Conservation (phyloP, 2,888 invertebrate genomes). For the Stenotaenia linearis region DNA sequence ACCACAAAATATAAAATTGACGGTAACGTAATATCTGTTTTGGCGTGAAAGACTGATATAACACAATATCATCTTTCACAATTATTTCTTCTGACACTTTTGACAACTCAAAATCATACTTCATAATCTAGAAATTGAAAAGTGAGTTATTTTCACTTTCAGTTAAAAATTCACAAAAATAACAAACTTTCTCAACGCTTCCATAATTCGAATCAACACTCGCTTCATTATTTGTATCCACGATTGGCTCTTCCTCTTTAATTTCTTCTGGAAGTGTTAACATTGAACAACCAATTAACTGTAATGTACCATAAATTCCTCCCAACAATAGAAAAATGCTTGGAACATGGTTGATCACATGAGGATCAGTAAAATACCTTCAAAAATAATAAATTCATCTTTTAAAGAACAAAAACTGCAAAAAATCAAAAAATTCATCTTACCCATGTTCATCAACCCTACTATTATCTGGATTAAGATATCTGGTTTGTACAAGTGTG, state of each 20-base stretch:
- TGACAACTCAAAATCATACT: neutral
- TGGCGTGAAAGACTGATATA: slow-evolving; percentile 36
- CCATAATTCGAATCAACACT: neutral
- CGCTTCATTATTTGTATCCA: neutral
- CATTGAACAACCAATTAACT: slow-evolving; percentile 42
- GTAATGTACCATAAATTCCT: slow-evolving; percentile 42
- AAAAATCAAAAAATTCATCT: neutral
- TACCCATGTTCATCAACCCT: slow-evolving; percentile 33
- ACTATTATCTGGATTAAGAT: slow-evolving; percentile 46
- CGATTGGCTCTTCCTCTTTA: neutral
- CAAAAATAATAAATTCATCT: neutral
- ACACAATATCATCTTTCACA: neutral
- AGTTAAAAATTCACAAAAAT: neutral
- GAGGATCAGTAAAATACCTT: slow-evolving; percentile 42
- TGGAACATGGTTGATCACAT: slow-evolving; percentile 43
- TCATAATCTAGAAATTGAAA: neutral
- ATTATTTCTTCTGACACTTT: no score
- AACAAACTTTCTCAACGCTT: neutral
- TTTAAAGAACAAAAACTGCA: neutral
- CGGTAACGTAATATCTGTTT: slow-evolving; percentile 40
- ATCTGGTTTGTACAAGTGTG: slow-evolving; percentile 46
- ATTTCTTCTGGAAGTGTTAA: slow-evolving; percentile 37
- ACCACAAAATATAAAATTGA: slow-evolving; percentile 45
- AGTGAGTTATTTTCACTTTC: neutral
- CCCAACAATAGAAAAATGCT: slow-evolving; percentile 44